Evolutionary conservation across 2,113 vertebrate species (phyloP), one percentile per base, ranked within the genome.

Genomic region (Petromus typicus): DNA sequence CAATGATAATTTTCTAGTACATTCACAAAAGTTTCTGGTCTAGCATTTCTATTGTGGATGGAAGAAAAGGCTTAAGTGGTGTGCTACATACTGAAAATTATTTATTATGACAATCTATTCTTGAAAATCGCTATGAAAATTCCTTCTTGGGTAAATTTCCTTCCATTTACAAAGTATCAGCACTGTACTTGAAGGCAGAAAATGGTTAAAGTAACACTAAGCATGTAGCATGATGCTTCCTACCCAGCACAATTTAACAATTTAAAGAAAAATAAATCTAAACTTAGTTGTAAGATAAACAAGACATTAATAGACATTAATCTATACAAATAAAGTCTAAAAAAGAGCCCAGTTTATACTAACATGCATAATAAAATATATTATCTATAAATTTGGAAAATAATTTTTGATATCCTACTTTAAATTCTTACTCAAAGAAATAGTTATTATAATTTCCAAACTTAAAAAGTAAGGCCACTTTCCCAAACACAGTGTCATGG

Each of bases 201-300:
- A 96, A 92, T 69, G 14, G 3, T 18, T 32, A 18, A 83, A 59
- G 16, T 85, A 22, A 92, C 22, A 27, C 57, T 40, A 86, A 56
- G 17, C 43, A 69, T 82, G 45, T 23, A 91, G 40, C 6, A 40
- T 0, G 7, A 73, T 54, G 5, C 5, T 69, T 88, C 32, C 78
- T 78, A 81, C 27, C 25, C 76, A 56, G 54, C 48, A 80, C 10
- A 90, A 82, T 64, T 96, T 69, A 94, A 84, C 7, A 96, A 23
- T 54, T 94, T 48, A 94, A 93, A 96, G 54, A 73, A 80, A 76
- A 67, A 11, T 59, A 96, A 88, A 83, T 86, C 22, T 86, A 90
- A 59, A 25, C 8, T 76, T 34, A 79, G 86, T 93, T 91, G 27
- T 30, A 64, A 76, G 30, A 78, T 71, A 43, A 56, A 69, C 54